These are phyloP conservation scores for Mungos mungo DNA, from an alignment of 2,113 vertebrate genomes.

Conservation along the genomic window DNA sequence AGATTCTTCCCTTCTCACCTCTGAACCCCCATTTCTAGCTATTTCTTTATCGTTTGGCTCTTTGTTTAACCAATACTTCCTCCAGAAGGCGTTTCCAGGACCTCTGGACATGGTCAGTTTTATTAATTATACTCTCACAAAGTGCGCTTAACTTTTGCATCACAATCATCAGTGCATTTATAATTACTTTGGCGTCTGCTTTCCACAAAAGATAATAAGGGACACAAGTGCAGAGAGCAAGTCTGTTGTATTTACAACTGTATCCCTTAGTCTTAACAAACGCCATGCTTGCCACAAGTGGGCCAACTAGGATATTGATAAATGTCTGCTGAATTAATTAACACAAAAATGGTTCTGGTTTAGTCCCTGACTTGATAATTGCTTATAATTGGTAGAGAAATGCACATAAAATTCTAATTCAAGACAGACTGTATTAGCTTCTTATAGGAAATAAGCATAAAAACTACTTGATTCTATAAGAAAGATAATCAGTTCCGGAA, in stretches of 20 bases:
- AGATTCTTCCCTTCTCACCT: background rate
- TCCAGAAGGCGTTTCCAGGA: background rate
- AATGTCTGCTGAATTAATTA: conserved; percentile 38
- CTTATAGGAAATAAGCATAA: background rate
- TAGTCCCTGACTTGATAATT: background rate
- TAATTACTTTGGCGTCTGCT: background rate
- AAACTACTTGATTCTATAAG: background rate
- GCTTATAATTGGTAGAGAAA: background rate
- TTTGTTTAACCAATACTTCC: background rate
- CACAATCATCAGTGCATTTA: background rate
- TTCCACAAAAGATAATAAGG: conserved; percentile 25
- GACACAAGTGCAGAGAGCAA: background rate
- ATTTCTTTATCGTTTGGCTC: background rate
- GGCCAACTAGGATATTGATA: background rate
- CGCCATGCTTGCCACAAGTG: background rate
- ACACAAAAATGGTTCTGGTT: background rate
- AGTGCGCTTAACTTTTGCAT: background rate
- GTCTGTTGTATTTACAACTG: background rate
- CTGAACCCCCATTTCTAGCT: background rate
- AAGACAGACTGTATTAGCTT: background rate
- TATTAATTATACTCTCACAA: background rate
- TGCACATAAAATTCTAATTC: background rate
- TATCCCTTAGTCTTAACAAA: background rate
- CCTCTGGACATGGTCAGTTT: background rate
- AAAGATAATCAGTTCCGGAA: background rate